Evolutionary conservation across 1,140 invertebrate species (phyloP), one percentile per base, ranked within the genome.

Genomic region (Drosophila yakuba): DNA sequence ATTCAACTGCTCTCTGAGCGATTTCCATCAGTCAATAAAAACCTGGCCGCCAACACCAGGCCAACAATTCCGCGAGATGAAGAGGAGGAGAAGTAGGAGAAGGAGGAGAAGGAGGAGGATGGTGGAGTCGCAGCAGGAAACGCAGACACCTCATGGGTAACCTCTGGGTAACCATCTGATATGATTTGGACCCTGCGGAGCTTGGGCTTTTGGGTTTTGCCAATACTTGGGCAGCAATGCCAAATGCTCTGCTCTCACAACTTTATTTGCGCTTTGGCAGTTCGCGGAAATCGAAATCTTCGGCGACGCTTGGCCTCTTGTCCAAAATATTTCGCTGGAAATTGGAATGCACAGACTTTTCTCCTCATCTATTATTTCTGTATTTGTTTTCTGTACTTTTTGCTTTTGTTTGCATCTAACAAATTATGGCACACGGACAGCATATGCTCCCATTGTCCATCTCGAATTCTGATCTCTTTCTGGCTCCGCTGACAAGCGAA

Each of bases 1-100:
- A 60, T 67, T 47, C 80, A 73, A 82, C 77, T 55, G 57, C 77
- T 73, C 47, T 80, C 89, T 85, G 83, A 88, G 80, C 83, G 83
- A 88, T 88, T 88, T 88, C 83, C 83, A 88, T 88, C 83, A 88
- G 83, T 88, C 83, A 88, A 88, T 88, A 88, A 88, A 88, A 88
- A 80, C 60, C 41, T 20, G 36, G 25, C 48, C 41, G 25, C 57
- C 59, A 38, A 47, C 45, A 51, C 28, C 45, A 35, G 57, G 20
- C 28, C 14, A 28, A 12, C 38, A 20, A 48, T 20, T 36, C 14
- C 45, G 52, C 39, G 44, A 15, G 25, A 25, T 3, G 25, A 25
- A 4, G 25, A 25, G 25, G 0, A 25, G 25, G 4, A 25, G 23
- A 0, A 3, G 23, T 3, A 25, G 23, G 3, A 25, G 23, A 0